Base-by-base conservation (phyloP, 2,888 invertebrate genomes). In the Plagodis pulveraria region DNA sequence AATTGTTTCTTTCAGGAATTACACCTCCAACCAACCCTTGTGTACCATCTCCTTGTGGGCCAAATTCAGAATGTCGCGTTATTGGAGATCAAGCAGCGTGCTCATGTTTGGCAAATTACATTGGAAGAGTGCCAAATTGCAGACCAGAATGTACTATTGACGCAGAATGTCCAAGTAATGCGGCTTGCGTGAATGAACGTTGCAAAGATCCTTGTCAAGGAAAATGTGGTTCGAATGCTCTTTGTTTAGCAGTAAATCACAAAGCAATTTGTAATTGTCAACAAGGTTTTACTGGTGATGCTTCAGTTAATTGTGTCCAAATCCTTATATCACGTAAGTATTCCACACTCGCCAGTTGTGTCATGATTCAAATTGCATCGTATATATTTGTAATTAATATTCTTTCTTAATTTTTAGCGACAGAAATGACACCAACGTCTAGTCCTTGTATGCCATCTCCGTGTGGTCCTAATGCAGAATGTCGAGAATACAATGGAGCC, bases 81-180 rank as follows among this genome's bases (percentile, higher is more conserved):
- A 95, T 97, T 66, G 96, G 96, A 56, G 94, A 95, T 61, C 96
- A 97, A 85, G 95, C 97, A n/a, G 97, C 97, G 50, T 97, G 97
- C 80, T 97, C 97, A 48, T 97, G 97, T 83, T 88, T 96, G 69
- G 93, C 95, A 34, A 96, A 97, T 78, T 97, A 95, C 78, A 94
- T 97, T 50, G 98, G 98, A 62, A 94, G 97, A 70, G 96, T 98
- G 51, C 97, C 97, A 35, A 97, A 96, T 77, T 98, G 97, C 78
- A 93, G 97, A 74, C 97, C 97, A 0, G 97, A 97, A 85, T 97
- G 97, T 79, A 95, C 95, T 5, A 95, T 95, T 65, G 94, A 96
- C 76, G 95, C 96, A 7, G 97, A 97, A 84, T 98, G 98, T 78
- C 95, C 97, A 2, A 95, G 95, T 73, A 96, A 96, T 77, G 93